A percentile compares a stretch with the other conserved stretches of the same genome.
phyloP scores from a whole-genome alignment of 2,113 vertebrate species.

The Ophthalmolycus amberensis region DNA sequence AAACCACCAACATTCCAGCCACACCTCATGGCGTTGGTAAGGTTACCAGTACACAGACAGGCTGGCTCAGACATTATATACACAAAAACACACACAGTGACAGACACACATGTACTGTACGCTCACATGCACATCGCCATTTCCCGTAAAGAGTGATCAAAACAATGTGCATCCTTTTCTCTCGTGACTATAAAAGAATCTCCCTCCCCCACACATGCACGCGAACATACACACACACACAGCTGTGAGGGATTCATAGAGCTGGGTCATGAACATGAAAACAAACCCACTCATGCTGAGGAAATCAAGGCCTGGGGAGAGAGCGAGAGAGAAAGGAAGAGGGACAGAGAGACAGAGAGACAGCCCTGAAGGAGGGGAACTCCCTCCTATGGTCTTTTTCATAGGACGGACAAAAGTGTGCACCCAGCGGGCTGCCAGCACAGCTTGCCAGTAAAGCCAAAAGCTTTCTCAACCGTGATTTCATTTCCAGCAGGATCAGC shows the following conservation, averaged over 20 bases:
- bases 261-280: conserved; percentile 69
- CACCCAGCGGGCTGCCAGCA: conserved; percentile 41
- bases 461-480: conserved; percentile 29
- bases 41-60: conserved; percentile 63
- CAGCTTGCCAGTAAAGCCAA: conserved; percentile 21
- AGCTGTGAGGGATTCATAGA: conserved; percentile 68
- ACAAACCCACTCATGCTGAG: conserved; percentile 76
- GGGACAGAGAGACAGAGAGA: conserved; percentile 28
- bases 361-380: conserved; percentile 53
- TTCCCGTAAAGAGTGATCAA: conserved; percentile 57
- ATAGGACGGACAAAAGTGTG: conserved; percentile 56
- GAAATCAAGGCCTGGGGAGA: conserved; percentile 63
- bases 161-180: conserved; percentile 32
- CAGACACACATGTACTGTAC: conserved; percentile 22
- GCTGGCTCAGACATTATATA: conserved; percentile 33
- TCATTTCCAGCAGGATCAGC: conserved; percentile 36
- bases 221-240: conserved; percentile 33
- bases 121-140: conserved; percentile 9
- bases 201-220: conserved; percentile 56
- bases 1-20: conserved; percentile 44
- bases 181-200: conserved; percentile 43
- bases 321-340: conserved; percentile 33
- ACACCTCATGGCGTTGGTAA: conserved; percentile 43
- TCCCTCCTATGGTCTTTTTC: conserved; percentile 50
- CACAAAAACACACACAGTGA: conserved; percentile 38